Evolutionary conservation across 1,140 invertebrate genomes (phyloP), one percentile per base, ranked within the genome.

Genomic region (Limonius californicus): DNA sequence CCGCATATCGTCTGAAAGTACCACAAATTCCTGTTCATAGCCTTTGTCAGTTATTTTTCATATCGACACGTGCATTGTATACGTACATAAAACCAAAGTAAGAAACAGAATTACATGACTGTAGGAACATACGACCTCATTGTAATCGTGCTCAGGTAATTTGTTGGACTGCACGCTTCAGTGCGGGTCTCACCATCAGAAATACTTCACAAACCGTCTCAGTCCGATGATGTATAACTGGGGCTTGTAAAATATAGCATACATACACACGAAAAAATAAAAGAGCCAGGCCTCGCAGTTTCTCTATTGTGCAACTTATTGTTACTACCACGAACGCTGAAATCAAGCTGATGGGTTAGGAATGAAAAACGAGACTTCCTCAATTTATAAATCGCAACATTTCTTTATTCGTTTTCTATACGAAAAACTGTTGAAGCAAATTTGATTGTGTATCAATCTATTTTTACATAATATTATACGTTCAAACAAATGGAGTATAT

Each of bases 221-320:
- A 39, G 35, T 39, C 35, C 35, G 35, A 39, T 39, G 35, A 39
- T 39, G 35, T 39, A 39, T 39, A 39, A 39, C 35, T 39, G 35
- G 35, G n/a, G 35, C 35, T 39, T 39, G 35, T 39, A 39, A 39
- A 39, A 39, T 39, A 39, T 39, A 14, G 35, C n/a, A 39, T 39
- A 39, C 35, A 39, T 39, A 39, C n/a, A 39, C 35, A 39, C 35
- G 35, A 39, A 39, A 39, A 39, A 39, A 39, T 39, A 39, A 39
- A 39, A 39, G 8, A 39, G n/a, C 35, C 35, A 14, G 35, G 35
- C n/a, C 35, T 39, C 35, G 35, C 35, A 39, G n/a, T 39, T 39
- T 39, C 35, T 39, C 35, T 14, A 39, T 39, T 39, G 35, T 39
- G 35, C n/a, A 39, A 39, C 8, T 12, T 14, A 39, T 39, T 39